These are phyloP conservation scores for Chelidonichthys spinosus DNA, from an alignment of 2,797 vertebrate species.

Conservation along the genomic window DNA sequence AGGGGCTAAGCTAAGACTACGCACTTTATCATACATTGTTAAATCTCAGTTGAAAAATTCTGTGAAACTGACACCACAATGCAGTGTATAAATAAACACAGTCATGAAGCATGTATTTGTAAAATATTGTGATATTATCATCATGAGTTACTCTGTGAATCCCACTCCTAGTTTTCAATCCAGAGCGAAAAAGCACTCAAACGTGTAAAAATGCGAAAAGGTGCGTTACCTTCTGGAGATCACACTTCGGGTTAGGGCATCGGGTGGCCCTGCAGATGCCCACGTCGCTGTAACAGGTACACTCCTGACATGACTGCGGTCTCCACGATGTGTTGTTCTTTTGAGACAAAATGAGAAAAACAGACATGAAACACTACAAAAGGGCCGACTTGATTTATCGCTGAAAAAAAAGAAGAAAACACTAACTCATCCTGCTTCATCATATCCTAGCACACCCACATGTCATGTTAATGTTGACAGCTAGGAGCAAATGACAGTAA, in stretches of 20 bases:
- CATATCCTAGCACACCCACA: conserved; percentile 9
- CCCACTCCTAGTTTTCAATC: background rate
- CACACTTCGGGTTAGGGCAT: conserved; percentile 89
- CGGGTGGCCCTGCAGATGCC: conserved; percentile 83
- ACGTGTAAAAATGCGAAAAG: background rate
- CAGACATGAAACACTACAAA: conserved; percentile 13
- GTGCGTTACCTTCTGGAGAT: conserved; percentile 88
- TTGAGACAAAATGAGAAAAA: conserved; percentile 51
- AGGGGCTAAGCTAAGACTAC: too few species aligned
- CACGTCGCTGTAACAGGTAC: conserved; percentile 85
- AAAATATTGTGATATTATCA: too few species aligned
- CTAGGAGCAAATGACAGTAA: conserved; percentile 4
- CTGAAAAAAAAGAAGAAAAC: background rate
- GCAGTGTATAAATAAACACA: too few species aligned
- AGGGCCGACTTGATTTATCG: conserved; percentile 3
- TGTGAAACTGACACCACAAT: too few species aligned
- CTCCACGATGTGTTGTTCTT: conserved; percentile 93
- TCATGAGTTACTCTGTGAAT: too few species aligned
- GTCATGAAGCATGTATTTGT: too few species aligned
- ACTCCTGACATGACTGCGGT: conserved; percentile 89
- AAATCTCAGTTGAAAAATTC: too few species aligned
- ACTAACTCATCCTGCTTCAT: background rate
- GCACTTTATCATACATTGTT: too few species aligned
- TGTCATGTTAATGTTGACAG: conserved; percentile 39
- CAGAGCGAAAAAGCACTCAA: background rate